phyloP scores from a whole-genome alignment of 2,888 invertebrate species.

The Tholera decimalis region DNA sequence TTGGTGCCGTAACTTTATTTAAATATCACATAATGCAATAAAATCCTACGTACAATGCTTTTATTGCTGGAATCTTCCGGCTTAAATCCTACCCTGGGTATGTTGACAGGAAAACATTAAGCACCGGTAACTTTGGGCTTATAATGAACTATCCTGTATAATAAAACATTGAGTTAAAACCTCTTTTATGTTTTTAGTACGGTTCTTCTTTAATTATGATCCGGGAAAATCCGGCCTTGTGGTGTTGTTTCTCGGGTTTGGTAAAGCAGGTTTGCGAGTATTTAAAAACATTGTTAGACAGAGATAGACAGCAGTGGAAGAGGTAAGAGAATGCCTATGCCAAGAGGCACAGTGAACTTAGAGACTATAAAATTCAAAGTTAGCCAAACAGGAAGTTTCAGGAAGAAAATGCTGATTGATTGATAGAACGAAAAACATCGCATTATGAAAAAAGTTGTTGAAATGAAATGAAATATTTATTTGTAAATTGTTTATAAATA shows the following conservation, averaged over 20 bases:
- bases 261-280: background rate
- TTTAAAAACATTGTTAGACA: no score
- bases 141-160: slow-evolving; percentile 54
- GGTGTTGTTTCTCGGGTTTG: background rate
- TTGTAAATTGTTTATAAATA: no score
- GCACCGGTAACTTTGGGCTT: slow-evolving; percentile 46
- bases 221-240: slow-evolving; percentile 15
- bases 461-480: no score
- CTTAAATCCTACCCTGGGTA: slow-evolving; percentile 15
- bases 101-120: slow-evolving; percentile 58
- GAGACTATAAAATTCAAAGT: no score
- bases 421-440: no score
- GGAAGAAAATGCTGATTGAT: no score
- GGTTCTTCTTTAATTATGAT: slow-evolving; percentile 39
- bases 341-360: no score
- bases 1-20: slow-evolving; percentile 31
- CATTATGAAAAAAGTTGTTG: no score
- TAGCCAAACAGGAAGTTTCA: no score
- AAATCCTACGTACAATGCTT: slow-evolving; percentile 41
- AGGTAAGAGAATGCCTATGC: no score
- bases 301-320: no score
- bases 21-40: slow-evolving; percentile 40
- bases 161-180: slow-evolving; percentile 38
- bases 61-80: slow-evolving; percentile 62
- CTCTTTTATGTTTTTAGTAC: slow-evolving; percentile 29